Conservation (phyloP, 1,140 invertebrate species). For the Cylas formicarius region DNA sequence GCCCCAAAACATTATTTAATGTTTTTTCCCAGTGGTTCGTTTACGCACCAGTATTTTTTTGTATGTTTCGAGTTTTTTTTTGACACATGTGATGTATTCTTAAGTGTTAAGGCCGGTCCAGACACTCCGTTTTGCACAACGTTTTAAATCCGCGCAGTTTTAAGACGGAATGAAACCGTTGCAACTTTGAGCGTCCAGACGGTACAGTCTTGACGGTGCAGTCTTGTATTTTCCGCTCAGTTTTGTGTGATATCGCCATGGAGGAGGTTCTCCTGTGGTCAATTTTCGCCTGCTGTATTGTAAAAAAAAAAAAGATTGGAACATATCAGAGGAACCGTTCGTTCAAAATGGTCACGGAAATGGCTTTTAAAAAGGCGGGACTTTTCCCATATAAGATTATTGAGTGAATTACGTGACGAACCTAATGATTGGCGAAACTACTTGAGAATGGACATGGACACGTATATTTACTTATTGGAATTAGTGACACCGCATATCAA, state of each 20-base stretch:
- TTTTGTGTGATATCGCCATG: conserved; percentile 6
- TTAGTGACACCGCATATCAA: not conserved
- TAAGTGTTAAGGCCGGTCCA: too few relatives aligned
- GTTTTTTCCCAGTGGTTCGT: too few relatives aligned
- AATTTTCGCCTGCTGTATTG: conserved; percentile 1
- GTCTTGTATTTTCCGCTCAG: conserved; percentile 8
- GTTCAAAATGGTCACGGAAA: conserved; percentile 9
- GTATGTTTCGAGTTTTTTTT: too few relatives aligned
- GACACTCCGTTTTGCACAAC: conserved; percentile 11
- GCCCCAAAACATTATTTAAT: too few relatives aligned
- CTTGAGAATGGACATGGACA: conserved; percentile 8
- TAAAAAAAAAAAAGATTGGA: conserved; percentile 6
- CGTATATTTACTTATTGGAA: conserved; percentile 4
- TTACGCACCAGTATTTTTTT: too few relatives aligned
- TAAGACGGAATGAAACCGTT: conserved; percentile 13
- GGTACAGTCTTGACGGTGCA: too few relatives aligned
- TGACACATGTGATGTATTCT: too few relatives aligned
- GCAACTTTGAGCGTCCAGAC: conserved; percentile 8
- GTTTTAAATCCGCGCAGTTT: conserved; percentile 10
- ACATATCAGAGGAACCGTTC: conserved; percentile 1
- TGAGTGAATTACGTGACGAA: conserved; percentile 11
- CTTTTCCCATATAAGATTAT: conserved; percentile 6
- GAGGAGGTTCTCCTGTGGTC: conserved; percentile 1
- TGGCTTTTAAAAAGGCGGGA: conserved; percentile 4
- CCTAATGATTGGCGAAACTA: conserved; percentile 9